A percentile compares a stretch with the other conserved stretches of the same genome.
Evolutionary conservation across 2,888 invertebrate species (phyloP).

Genomic region (Brachypterus glaber): DNA sequence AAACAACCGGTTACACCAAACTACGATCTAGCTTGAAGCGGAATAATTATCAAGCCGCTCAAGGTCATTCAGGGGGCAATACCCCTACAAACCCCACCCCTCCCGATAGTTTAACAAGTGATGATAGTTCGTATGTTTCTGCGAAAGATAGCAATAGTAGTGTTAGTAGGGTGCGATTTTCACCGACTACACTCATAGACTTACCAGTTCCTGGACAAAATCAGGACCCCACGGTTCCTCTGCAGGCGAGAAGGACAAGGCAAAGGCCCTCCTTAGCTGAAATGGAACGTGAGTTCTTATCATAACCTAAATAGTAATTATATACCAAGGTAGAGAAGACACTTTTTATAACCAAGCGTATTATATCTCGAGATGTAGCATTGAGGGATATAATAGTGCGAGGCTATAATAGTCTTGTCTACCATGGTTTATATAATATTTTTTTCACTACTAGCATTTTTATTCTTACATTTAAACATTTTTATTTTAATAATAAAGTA

Average conservation of each 20-base stretch:
- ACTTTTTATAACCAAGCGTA: too few relatives aligned
- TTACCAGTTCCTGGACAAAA: slow-evolving; percentile 46
- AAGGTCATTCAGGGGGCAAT: slow-evolving; percentile 49
- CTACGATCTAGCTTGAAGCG: slow-evolving; percentile 72
- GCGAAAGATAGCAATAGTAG: slow-evolving; percentile 69
- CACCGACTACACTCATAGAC: slow-evolving; percentile 63
- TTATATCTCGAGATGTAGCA: too few relatives aligned
- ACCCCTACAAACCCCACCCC: slow-evolving; percentile 80
- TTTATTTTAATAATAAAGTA: slow-evolving; percentile 3
- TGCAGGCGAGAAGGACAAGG: slow-evolving; percentile 43
- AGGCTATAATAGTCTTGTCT: too few relatives aligned
- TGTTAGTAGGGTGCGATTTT: slow-evolving; percentile 66
- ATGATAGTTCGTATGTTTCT: slow-evolving; percentile 81
- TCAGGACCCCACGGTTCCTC: slow-evolving; percentile 46
- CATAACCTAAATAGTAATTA: slow-evolving; percentile 45
- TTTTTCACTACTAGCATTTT: too few relatives aligned
- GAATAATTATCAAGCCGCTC: slow-evolving; percentile 46
- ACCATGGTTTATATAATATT: too few relatives aligned
- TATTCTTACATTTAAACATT: too few relatives aligned
- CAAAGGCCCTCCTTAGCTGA: slow-evolving; percentile 45
- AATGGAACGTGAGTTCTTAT: slow-evolving; percentile 47
- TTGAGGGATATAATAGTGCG: too few relatives aligned
- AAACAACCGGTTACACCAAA: slow-evolving; percentile 54
- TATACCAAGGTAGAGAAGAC: too few relatives aligned
- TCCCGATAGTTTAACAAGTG: slow-evolving; percentile 75